A percentile compares a stretch with the other conserved stretches of the same genome.
Evolutionary conservation across 2,113 vertebrate species (phyloP).

Genomic region (Myiopsitta monachus): DNA sequence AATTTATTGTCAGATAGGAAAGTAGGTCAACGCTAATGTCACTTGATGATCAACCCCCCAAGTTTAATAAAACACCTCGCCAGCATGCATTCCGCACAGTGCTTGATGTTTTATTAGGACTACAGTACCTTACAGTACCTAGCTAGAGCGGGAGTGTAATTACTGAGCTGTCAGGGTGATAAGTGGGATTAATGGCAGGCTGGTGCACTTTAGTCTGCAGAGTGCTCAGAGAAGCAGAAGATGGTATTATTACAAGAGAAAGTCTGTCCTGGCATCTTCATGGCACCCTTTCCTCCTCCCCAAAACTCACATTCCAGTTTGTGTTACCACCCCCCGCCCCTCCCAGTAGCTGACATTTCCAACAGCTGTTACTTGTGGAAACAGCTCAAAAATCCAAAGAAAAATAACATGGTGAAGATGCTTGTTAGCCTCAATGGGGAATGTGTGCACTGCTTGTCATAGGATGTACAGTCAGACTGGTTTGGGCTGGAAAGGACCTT

Average conservation of each 20-base stretch:
- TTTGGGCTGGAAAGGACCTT: background rate
- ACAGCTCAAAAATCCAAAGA: constrained; percentile 78
- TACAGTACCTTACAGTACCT: constrained; percentile 80
- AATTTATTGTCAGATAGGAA: constrained; percentile 92
- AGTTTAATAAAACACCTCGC: constrained; percentile 86
- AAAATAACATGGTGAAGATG: constrained; percentile 70
- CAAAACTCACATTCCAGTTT: constrained; percentile 75
- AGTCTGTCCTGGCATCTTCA: constrained; percentile 80
- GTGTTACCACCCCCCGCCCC: constrained; percentile 65
- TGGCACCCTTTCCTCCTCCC: constrained; percentile 52
- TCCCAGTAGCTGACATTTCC: constrained; percentile 81
- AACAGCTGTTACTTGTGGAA: constrained; percentile 85
- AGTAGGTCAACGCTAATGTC: constrained; percentile 88
- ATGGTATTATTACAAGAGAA: constrained; percentile 85
- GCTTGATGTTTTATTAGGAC: constrained; percentile 81
- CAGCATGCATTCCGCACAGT: constrained; percentile 73
- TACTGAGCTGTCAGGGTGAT: constrained; percentile 90
- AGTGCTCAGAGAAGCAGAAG: constrained; percentile 82
- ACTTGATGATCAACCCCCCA: constrained; percentile 85
- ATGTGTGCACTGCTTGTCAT: constrained; percentile 19
- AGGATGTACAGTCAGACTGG: background rate
- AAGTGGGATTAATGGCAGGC: constrained; percentile 94
- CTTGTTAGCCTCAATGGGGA: constrained; percentile 51
- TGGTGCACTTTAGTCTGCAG: constrained; percentile 86
- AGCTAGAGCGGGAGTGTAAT: constrained; percentile 84